phyloP scores from a whole-genome alignment of 1,140 invertebrate species.

The Lepidurus packardi region DNA sequence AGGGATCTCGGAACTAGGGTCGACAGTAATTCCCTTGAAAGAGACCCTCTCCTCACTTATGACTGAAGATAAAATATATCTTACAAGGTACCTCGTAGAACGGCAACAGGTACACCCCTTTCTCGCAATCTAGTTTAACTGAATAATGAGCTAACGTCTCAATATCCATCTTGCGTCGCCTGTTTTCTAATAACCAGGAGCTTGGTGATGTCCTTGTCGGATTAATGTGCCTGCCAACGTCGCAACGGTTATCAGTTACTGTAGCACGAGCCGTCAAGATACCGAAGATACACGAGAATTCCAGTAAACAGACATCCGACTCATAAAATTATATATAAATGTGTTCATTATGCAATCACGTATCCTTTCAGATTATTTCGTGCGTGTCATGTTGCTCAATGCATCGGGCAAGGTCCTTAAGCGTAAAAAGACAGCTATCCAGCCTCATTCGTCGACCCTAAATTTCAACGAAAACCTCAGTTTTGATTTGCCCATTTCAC shows the following conservation, averaged over 20 bases:
- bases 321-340: not conserved
- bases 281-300: not conserved
- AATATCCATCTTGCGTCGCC: not conserved
- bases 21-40: conserved; percentile 8
- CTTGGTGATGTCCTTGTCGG: conserved; percentile 30
- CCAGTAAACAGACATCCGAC: not conserved
- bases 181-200: not conserved
- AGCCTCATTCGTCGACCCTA: not conserved
- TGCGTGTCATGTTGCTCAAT: conserved; percentile 28
- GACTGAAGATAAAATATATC: conserved; percentile 4
- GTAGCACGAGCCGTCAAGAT: conserved; percentile 16
- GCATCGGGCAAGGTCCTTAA: conserved; percentile 24
- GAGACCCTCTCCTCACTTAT: not conserved
- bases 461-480: conserved; percentile 27
- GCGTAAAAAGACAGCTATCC: conserved; percentile 26
- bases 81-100: not conserved
- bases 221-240: conserved; percentile 30
- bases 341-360: not conserved
- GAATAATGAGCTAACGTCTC: not conserved
- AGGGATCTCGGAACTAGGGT: conserved; percentile 16
- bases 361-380: not conserved
- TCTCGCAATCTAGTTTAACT: not conserved
- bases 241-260: conserved; percentile 30
- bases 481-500: conserved; percentile 28
- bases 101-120: not conserved